Base-by-base conservation (phyloP, 2,888 invertebrate genomes). In the Molorchus minor region DNA sequence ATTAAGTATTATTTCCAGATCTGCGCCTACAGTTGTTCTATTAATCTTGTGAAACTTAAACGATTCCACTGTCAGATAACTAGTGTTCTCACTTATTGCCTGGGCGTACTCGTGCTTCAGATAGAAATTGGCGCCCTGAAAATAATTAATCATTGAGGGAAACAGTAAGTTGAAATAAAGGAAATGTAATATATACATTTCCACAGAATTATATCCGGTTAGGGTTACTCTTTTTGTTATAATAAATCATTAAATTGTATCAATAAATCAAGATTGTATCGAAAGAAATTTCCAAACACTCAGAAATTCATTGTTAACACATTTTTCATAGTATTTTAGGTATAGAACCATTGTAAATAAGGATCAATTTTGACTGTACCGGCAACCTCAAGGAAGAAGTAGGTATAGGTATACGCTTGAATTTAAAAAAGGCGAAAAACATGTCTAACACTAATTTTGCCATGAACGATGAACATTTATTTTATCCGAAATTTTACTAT, bases 31-130 rank as follows among this genome's bases (percentile, higher is more conserved):
- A 2, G 15, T 38, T 3, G 25, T 52, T 16, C 52, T 52, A 17
- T 52, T 25, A 21, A 40, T 29, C 10, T 29, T 40, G 7, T 38
- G 52, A 29, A 52, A 52, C 7, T 25, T 17, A 25, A 52, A 52
- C n/a, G 15, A 16, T 30, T 19, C 19, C 10, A 52, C 0, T 2
- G 19, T 5, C 5, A 29, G 1, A 13, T 40, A 40, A 16, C 12
- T 25, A 3, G 25, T 25, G 16, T 52, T 52, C 25, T 10, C 30
- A 41, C 17, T 15, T 21, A 29, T 52, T 2, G 29, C 29, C 17
- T 8, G 13, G 29, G 52, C 40, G n/a, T 16, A 52, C 13, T 52
- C 52, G 29, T 52, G 33, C 1, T 46, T 46, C 2, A 46, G 5
- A 21, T 17, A 25, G n/a, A 13, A 17, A 1, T 20, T 1, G 33